Percentiles rank a stretch among this genome's conserved stretches.
Conservation (phyloP, 2,888 invertebrate species). For the Siphlonurus alternatus region DNA sequence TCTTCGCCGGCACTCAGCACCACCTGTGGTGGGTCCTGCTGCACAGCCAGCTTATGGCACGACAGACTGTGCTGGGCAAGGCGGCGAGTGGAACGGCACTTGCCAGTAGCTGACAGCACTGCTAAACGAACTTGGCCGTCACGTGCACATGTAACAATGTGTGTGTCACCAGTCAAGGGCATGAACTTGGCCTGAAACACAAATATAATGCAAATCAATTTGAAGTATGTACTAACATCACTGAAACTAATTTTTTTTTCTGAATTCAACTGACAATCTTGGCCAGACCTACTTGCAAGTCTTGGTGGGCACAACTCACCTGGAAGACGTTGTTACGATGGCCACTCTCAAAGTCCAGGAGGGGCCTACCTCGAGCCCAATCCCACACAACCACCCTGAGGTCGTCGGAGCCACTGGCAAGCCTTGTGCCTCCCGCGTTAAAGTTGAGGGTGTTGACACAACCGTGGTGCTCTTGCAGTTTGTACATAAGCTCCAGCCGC, state of each 20-base stretch:
- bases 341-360: constrained; percentile 55
- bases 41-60: constrained; percentile 70
- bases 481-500: constrained; percentile 59
- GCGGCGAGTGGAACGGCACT: constrained; percentile 36
- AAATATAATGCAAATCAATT: not conserved
- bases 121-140: constrained; percentile 68
- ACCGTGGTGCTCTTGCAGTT: constrained; percentile 62
- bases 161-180: constrained; percentile 56
- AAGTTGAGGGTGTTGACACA: constrained; percentile 90
- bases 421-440: constrained; percentile 55
- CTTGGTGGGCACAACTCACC: constrained; percentile 16
- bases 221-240: too few relatives aligned
- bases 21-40: constrained; percentile 57
- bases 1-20: constrained; percentile 77
- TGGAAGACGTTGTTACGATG: constrained; percentile 84
- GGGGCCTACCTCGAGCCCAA: constrained; percentile 55
- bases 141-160: constrained; percentile 73
- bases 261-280: not conserved
- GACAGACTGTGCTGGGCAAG: constrained; percentile 55
- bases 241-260: not conserved
- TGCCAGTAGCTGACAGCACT: constrained; percentile 31
- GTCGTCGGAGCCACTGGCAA: constrained; percentile 88
- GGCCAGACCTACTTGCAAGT: too few relatives aligned
- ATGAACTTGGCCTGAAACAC: constrained; percentile 56
- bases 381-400: constrained; percentile 76